These are phyloP conservation scores for Desoria tigrina DNA, from an alignment of 2,888 invertebrate species.

Conservation along the genomic window DNA sequence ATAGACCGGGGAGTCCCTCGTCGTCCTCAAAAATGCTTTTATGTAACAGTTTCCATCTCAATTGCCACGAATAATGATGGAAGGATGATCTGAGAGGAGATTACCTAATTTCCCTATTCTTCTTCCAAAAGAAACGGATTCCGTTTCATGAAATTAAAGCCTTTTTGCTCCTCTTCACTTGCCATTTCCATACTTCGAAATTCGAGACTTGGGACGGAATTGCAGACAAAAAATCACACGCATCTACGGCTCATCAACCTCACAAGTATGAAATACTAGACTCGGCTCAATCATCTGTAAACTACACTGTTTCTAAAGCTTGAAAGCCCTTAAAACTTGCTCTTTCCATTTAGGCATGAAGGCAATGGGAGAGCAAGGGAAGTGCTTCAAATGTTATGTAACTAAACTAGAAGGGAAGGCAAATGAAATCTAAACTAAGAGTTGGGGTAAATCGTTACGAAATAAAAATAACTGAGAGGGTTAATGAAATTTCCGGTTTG, in stretches of 20 bases:
- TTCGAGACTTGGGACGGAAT: not conserved
- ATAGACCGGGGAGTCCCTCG: conserved; percentile 24
- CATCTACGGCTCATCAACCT: not conserved
- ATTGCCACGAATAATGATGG: conserved; percentile 11
- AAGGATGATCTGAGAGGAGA: conserved; percentile 3
- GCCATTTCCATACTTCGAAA: not conserved
- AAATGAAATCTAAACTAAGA: too few species aligned
- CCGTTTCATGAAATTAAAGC: not conserved
- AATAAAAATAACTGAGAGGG: too few species aligned
- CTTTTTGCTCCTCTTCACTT: not conserved
- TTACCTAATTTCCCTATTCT: not conserved
- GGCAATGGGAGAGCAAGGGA: too few species aligned
- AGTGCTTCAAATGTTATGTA: too few species aligned
- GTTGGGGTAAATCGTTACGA: too few species aligned
- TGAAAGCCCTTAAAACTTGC: too few species aligned
- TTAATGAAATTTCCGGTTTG: too few species aligned
- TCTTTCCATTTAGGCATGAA: too few species aligned
- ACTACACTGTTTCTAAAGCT: too few species aligned
- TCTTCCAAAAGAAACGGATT: not conserved
- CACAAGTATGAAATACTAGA: too few species aligned
- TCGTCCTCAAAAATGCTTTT: not conserved
- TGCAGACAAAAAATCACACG: not conserved
- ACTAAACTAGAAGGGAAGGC: too few species aligned
- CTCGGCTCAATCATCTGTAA: too few species aligned
- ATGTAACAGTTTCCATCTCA: conserved; percentile 10